A percentile compares a stretch with the other conserved stretches of the same genome.
phyloP scores from a whole-genome alignment of 1,140 invertebrate species.

The Drosophila nigromelanica region DNA sequence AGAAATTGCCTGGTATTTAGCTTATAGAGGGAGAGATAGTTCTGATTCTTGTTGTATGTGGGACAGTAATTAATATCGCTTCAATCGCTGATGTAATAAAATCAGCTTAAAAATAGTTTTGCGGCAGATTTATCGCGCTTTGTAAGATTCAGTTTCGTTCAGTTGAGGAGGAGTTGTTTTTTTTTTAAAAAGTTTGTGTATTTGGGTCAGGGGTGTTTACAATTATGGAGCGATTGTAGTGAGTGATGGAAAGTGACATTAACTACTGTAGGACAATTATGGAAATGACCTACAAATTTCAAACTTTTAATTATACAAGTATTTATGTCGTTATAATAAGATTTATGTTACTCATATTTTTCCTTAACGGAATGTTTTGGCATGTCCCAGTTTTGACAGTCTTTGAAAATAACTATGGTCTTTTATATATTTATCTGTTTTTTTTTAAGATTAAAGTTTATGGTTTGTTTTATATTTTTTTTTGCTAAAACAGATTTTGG shows the following conservation, averaged over 20 bases:
- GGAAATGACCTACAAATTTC: constrained; percentile 6
- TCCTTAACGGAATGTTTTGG: too few species aligned
- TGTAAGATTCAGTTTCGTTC: constrained; percentile 31
- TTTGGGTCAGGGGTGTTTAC: constrained; percentile 51
- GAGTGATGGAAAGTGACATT: constrained; percentile 41
- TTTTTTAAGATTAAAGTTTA: too few species aligned
- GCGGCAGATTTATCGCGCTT: constrained; percentile 41
- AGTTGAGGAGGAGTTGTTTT: constrained; percentile 34
- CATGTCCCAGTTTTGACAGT: too few species aligned
- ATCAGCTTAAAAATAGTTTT: constrained; percentile 44
- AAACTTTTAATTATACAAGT: constrained; percentile 5
- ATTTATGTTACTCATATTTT: too few species aligned
- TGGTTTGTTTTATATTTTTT: too few species aligned
- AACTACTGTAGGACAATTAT: constrained; percentile 4
- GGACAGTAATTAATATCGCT: constrained; percentile 65
- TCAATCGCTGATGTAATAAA: constrained; percentile 33
- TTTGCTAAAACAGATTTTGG: too few species aligned
- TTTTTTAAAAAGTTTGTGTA: constrained; percentile 41
- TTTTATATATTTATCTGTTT: too few species aligned
- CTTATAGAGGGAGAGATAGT: constrained; percentile 15
- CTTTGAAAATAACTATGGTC: too few species aligned
- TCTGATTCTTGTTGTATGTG: constrained; percentile 22
- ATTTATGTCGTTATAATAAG: too few species aligned
- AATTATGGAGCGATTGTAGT: constrained; percentile 12
- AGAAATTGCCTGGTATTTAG: constrained; percentile 47